Evolutionary conservation across 2,888 invertebrate genomes (phyloP), one percentile per base, ranked within the genome.

Genomic region (Heteropelma amictum): DNA sequence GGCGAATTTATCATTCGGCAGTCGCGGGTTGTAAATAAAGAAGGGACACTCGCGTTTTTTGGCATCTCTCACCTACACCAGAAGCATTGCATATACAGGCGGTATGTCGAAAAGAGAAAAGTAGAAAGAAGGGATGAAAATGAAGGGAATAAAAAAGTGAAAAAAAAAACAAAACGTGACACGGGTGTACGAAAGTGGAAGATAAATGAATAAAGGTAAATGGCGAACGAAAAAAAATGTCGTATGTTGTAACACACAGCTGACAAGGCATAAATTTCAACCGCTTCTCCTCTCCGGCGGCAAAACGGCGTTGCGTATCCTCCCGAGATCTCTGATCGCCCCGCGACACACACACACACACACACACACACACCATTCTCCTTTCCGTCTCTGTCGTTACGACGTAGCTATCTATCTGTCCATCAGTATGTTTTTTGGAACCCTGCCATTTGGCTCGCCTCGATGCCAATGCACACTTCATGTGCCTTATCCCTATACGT

Each of bases 341-440:
- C 28, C 58, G 14, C 26, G 6, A 30, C 14, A n/a, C 30, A n/a
- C 12, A 12, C 10, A 1, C 53, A 8, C 33, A 4, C 35, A 45
- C 64, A 17, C 40, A n/a, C 40, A 21, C 33, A 10, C 33, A 30
- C 21, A 68, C 21, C 19, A 21, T 30, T 8, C 56, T 38, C 38
- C 35, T 26, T 49, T 47, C 47, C 30, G 23, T 64, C 51, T 73
- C 60, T 42, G 47, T 70, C 40, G n/a, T n/a, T 53, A 30, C 61
- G 42, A 42, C 45, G 60, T 45, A 14, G 28, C 58, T 69, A 64
- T 69, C 73, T 60, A 56, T 71, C 71, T 71, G 64, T 71, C 67
- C 75, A 70, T 75, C 75, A 75, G 71, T 71, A 61, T 65, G 60
- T 64, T 71, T 75, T n/a, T 75, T 75, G 75, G 75, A 71, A 75